phyloP scores from a whole-genome alignment of 2,113 vertebrate species.

The Scomber scombrus region DNA sequence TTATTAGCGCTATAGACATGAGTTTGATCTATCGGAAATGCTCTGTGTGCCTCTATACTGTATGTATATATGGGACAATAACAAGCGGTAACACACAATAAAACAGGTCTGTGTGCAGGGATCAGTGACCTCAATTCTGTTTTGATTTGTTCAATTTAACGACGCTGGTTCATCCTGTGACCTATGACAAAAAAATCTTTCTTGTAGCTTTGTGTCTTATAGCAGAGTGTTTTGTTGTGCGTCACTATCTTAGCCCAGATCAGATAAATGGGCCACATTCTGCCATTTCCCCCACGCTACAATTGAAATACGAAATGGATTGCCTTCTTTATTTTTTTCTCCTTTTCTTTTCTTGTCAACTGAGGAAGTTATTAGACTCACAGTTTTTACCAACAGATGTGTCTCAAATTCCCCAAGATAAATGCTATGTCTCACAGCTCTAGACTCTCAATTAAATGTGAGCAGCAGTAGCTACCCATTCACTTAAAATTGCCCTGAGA shows the following conservation, averaged over 20 bases:
- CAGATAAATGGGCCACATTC: conserved; percentile 3
- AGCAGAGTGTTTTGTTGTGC: not conserved
- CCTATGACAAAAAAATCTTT: not conserved
- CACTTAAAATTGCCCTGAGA: too few relatives aligned
- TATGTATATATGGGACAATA: not conserved
- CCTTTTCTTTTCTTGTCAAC: not conserved
- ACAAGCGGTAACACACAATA: too few relatives aligned
- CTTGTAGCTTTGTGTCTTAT: not conserved
- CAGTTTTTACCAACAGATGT: not conserved
- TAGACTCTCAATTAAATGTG: too few relatives aligned
- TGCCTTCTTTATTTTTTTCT: too few relatives aligned
- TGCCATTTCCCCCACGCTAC: not conserved
- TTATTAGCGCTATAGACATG: not conserved
- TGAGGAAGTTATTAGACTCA: not conserved
- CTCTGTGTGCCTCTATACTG: not conserved
- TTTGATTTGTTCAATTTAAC: not conserved
- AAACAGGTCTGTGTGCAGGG: too few relatives aligned
- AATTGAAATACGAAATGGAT: not conserved
- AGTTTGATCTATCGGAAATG: not conserved
- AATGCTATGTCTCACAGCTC: too few relatives aligned
- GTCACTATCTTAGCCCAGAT: not conserved
- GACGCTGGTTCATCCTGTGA: not conserved
- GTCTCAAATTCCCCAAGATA: not conserved
- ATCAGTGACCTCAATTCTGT: not conserved
- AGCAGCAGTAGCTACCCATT: too few relatives aligned